A percentile compares a stretch with the other conserved stretches of the same genome.
phyloP scores from a whole-genome alignment of 2,113 vertebrate species.

The Romanogobio albipinnatus region DNA sequence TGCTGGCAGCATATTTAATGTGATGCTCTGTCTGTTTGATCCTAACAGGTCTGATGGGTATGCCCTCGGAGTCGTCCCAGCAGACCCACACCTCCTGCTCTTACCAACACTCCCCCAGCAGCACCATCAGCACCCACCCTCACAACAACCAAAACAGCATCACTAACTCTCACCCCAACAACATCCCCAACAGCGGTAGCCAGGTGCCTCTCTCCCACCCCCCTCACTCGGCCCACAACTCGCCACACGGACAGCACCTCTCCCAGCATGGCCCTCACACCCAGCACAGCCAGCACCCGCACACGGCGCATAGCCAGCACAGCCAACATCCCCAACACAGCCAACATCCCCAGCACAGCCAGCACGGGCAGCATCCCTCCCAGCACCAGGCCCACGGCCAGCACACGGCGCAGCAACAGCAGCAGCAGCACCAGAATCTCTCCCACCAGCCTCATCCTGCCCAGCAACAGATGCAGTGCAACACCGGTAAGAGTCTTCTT shows the following conservation, averaged over 20 bases:
- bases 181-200: slow-evolving; percentile 78
- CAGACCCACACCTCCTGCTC: slow-evolving; percentile 91
- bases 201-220: slow-evolving; percentile 85
- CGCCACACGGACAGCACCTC: slow-evolving; percentile 77
- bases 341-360: slow-evolving; percentile 75
- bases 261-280: slow-evolving; percentile 64
- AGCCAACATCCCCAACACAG: slow-evolving; percentile 64
- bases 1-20: not conserved
- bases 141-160: slow-evolving; percentile 78
- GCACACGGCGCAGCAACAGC: slow-evolving; percentile 68
- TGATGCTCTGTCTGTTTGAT: slow-evolving; percentile 22
- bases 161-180: slow-evolving; percentile 66
- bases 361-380: slow-evolving; percentile 71
- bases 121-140: slow-evolving; percentile 83
- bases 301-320: slow-evolving; percentile 72
- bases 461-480: slow-evolving; percentile 88
- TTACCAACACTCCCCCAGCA: slow-evolving; percentile 89
- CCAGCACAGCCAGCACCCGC: slow-evolving; percentile 39
- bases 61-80: slow-evolving; percentile 85
- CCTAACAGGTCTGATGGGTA: slow-evolving; percentile 84
- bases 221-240: slow-evolving; percentile 76
- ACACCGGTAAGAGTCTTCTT: slow-evolving; percentile 80
- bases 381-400: slow-evolving; percentile 61
- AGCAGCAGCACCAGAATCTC: slow-evolving; percentile 74
- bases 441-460: slow-evolving; percentile 76